Evolutionary conservation across 2,113 vertebrate species (phyloP).

Genomic region (Toxostoma redivivum): DNA sequence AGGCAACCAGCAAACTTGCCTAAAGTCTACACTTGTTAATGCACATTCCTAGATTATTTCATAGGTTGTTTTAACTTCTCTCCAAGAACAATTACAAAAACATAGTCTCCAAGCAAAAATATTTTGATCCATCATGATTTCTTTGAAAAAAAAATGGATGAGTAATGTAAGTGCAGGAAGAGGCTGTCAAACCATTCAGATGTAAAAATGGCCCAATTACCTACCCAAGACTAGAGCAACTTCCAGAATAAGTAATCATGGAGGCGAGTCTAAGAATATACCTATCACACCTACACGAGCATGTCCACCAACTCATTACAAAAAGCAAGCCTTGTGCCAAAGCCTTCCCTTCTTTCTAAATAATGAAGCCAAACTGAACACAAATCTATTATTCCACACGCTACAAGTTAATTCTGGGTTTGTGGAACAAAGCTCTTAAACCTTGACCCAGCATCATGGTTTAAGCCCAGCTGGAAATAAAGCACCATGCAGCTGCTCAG

Average conservation of each 20-base stretch:
- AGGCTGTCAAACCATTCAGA: background rate
- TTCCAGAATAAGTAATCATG: conserved; percentile 41
- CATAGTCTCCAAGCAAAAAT: background rate
- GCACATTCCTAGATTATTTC: background rate
- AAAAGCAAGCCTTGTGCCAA: conserved; percentile 37
- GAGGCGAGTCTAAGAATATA: conserved; percentile 56
- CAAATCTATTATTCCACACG: conserved; percentile 35
- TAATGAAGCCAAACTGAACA: conserved; percentile 29
- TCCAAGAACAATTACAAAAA: background rate
- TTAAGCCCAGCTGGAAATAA: background rate
- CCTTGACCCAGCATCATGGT: background rate
- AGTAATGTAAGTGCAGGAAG: background rate
- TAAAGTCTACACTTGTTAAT: background rate
- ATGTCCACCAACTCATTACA: conserved; percentile 44
- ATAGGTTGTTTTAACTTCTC: background rate
- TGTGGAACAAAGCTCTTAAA: background rate
- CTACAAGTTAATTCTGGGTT: background rate
- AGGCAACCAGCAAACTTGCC: background rate
- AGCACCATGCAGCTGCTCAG: background rate
- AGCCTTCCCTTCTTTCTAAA: conserved; percentile 58
- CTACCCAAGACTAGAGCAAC: background rate
- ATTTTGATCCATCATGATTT: background rate
- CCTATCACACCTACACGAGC: conserved; percentile 59
- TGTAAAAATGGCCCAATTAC: conserved; percentile 58
- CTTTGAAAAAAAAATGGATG: background rate